Evolutionary conservation across 2,113 vertebrate genomes (phyloP).

Genomic region (Asarcornis scutulata): DNA sequence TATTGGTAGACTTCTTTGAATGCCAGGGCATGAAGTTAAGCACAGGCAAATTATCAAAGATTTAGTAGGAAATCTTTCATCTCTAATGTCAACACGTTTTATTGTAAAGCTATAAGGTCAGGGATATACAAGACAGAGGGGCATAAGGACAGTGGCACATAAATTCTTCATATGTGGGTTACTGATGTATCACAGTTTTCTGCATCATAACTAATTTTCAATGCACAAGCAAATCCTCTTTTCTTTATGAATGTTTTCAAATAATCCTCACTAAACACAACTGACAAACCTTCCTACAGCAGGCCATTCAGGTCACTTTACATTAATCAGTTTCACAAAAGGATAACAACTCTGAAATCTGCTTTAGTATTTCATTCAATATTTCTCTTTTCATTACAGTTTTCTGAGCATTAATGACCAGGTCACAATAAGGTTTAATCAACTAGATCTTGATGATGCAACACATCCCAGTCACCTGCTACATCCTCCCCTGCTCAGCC

Average conservation of each 20-base stretch:
- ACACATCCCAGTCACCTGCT: not conserved
- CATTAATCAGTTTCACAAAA: not conserved
- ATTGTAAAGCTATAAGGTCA: not conserved
- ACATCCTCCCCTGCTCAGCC: not conserved
- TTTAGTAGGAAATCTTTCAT: not conserved
- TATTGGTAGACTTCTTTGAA: not conserved
- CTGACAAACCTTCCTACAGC: not conserved
- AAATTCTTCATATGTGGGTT: not conserved
- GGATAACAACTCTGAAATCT: not conserved
- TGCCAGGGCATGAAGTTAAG: not conserved
- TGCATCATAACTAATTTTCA: not conserved
- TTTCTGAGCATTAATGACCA: not conserved
- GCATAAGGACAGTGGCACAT: not conserved
- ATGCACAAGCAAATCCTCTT: not conserved
- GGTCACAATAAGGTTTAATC: not conserved
- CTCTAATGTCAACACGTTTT: not conserved
- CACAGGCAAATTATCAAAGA: not conserved
- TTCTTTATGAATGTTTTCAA: not conserved
- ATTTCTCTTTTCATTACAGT: not conserved
- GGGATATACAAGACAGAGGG: accelerated
- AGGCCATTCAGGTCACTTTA: slow-evolving; percentile 2
- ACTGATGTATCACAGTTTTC: not conserved
- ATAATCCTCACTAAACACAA: not conserved
- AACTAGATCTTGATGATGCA: not conserved
- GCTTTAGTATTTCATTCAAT: not conserved